Evolutionary conservation across 2,113 vertebrate genomes (phyloP).

Genomic region (Macquaria australasica): DNA sequence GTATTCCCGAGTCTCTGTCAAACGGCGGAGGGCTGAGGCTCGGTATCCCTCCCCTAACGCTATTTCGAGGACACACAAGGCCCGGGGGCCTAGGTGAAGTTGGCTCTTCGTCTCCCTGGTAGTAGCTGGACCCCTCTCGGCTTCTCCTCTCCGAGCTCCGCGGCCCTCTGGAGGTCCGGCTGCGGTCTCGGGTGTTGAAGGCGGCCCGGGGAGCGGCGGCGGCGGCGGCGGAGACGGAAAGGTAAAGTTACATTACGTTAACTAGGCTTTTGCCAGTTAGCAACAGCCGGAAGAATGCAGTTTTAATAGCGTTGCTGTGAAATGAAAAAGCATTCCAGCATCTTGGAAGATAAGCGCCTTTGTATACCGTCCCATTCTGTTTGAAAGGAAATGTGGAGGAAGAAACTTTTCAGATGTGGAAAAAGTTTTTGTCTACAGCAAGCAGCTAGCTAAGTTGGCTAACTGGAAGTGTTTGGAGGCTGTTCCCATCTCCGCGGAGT

Average conservation of each 20-base stretch:
- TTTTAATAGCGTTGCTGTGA: background rate
- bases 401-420: conserved; percentile 61
- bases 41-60: conserved; percentile 62
- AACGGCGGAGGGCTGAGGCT: conserved; percentile 65
- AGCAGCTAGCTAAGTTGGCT: conserved; percentile 57
- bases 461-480: conserved; percentile 37
- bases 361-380: background rate
- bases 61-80: conserved; percentile 78
- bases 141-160: conserved; percentile 74
- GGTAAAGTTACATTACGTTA: conserved; percentile 43
- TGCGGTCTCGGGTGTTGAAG: conserved; percentile 84
- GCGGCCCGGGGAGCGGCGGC: conserved; percentile 88
- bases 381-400: conserved; percentile 27
- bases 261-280: background rate
- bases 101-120: conserved; percentile 66
- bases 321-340: background rate
- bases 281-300: background rate
- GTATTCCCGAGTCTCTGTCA: conserved; percentile 72
- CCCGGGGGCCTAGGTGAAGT: conserved; percentile 79
- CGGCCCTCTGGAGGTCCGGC: conserved; percentile 84
- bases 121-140: conserved; percentile 69
- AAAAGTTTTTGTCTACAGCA: conserved; percentile 69
- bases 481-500: conserved; percentile 22
- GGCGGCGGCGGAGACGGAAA: conserved; percentile 82
- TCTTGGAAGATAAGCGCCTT: background rate